Evolutionary conservation across 2,113 vertebrate species (phyloP).

Genomic region (Tympanuchus pallidicinctus): DNA sequence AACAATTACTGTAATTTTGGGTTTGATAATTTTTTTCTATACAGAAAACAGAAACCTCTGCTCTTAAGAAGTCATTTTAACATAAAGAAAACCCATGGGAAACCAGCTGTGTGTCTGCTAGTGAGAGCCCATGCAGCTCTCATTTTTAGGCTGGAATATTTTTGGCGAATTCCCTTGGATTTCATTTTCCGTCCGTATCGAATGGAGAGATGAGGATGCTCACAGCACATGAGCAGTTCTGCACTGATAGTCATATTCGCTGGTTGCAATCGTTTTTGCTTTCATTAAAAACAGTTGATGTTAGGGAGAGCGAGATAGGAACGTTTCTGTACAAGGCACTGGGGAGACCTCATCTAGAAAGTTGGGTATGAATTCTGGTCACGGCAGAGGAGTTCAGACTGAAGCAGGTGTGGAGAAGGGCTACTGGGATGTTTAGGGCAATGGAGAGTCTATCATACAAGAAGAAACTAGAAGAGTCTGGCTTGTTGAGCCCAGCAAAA

Average conservation of each 20-base stretch:
- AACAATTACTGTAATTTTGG: constrained; percentile 4
- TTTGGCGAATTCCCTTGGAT: constrained; percentile 42
- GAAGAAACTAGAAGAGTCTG: constrained; percentile 31
- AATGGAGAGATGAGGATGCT: constrained; percentile 6
- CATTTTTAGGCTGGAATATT: constrained; percentile 1
- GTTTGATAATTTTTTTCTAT: not conserved
- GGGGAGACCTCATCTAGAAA: constrained; percentile 37
- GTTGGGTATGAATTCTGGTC: constrained; percentile 18
- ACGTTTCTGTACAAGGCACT: constrained; percentile 22
- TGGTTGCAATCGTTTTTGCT: constrained; percentile 7
- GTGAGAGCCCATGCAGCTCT: not conserved
- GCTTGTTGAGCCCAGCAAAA: constrained; percentile 46
- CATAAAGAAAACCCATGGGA: not conserved
- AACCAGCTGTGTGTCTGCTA: constrained; percentile 7
- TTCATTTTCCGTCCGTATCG: constrained; percentile 16
- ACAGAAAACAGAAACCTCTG: not conserved
- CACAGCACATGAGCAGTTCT: constrained; percentile 35
- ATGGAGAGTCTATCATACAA: constrained; percentile 21
- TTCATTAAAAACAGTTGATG: constrained; percentile 52
- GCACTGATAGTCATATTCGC: constrained; percentile 14
- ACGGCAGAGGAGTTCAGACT: constrained; percentile 22
- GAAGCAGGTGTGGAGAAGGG: constrained; percentile 36
- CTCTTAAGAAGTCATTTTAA: constrained; percentile 24
- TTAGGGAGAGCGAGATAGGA: constrained; percentile 27
- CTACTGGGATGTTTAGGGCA: constrained; percentile 43